Evolutionary conservation across 2,797 vertebrate genomes (phyloP).

Genomic region (Halcyon smyrnensis): DNA sequence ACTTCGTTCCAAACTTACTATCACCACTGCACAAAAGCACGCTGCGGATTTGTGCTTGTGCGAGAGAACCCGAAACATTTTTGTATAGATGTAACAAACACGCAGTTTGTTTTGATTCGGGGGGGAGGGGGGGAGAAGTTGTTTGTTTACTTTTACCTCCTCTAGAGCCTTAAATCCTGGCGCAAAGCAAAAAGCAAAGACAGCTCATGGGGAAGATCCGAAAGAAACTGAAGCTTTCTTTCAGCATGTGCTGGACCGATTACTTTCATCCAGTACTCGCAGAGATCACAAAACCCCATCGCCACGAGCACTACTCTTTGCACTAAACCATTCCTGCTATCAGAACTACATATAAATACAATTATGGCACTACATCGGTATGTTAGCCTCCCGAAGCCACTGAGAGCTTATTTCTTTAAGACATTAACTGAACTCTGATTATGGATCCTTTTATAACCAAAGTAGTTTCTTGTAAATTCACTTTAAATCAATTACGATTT

Average conservation of each 20-base stretch:
- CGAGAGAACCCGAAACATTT: neutral
- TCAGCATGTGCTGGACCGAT: neutral
- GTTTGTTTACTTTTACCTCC: conserved; percentile 52
- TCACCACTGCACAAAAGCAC: neutral
- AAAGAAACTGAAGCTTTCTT: neutral
- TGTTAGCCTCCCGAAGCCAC: neutral
- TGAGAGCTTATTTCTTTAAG: neutral
- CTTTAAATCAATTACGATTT: neutral
- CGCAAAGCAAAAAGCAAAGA: neutral
- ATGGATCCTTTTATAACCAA: neutral
- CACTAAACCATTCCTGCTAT: neutral
- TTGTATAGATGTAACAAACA: neutral
- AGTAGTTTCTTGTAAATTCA: neutral
- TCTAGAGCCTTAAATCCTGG: neutral
- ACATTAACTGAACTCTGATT: neutral
- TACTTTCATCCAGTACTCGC: neutral
- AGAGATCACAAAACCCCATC: neutral
- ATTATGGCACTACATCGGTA: neutral
- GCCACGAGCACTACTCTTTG: neutral
- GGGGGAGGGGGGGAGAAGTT: neutral
- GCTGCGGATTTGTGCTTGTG: neutral
- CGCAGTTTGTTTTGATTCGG: neutral
- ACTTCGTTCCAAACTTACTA: neutral
- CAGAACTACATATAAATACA: neutral
- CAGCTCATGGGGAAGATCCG: neutral